phyloP scores from a whole-genome alignment of 2,797 vertebrate species.

The Chloroceryle inda region DNA sequence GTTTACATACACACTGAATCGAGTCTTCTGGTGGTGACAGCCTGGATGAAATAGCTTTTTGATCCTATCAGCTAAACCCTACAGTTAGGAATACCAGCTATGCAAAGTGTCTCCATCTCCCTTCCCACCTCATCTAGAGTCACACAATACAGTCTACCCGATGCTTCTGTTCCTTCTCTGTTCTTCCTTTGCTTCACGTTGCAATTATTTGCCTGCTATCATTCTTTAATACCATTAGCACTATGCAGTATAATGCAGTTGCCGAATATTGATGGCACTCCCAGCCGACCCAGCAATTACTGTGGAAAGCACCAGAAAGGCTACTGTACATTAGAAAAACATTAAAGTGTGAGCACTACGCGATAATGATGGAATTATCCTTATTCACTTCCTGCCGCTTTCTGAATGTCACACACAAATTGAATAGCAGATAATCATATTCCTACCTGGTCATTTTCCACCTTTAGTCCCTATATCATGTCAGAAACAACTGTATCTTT shows the following conservation, averaged over 20 bases:
- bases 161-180: neutral
- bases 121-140: neutral
- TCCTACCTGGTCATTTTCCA: constrained; percentile 58
- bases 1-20: neutral
- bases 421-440: constrained; percentile 49
- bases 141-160: neutral
- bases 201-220: constrained; percentile 13
- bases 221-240: constrained; percentile 37
- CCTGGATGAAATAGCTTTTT: neutral
- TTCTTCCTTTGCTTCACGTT: neutral
- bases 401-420: constrained; percentile 64
- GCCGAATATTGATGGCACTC: constrained; percentile 55
- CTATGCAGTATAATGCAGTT: constrained; percentile 31
- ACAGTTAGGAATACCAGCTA: neutral
- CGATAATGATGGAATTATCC: constrained; percentile 71
- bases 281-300: constrained; percentile 69
- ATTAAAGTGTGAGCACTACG: constrained; percentile 52
- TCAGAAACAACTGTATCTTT: constrained; percentile 3
- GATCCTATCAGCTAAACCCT: neutral
- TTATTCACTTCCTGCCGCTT: constrained; percentile 63
- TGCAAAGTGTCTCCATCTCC: neutral
- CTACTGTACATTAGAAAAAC: constrained; percentile 69
- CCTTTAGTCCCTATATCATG: neutral
- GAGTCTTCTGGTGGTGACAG: neutral
- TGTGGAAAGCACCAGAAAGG: constrained; percentile 59